Evolutionary conservation across 2,797 vertebrate species (phyloP).

Genomic region (Sarcophilus harrisii): DNA sequence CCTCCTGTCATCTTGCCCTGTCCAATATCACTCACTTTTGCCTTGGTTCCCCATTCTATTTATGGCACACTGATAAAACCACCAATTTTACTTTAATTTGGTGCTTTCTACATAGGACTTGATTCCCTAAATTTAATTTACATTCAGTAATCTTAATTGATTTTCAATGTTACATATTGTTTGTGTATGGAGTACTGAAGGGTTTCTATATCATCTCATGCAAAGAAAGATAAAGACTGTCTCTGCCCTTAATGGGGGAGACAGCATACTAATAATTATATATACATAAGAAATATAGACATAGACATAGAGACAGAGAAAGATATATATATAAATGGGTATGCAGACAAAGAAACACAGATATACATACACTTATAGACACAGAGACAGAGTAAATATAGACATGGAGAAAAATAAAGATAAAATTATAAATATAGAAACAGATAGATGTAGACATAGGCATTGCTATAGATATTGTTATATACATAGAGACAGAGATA

Average conservation of each 20-base stretch:
- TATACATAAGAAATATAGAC: not conserved
- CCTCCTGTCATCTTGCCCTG: not conserved
- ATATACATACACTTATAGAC: not conserved
- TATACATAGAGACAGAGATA: not conserved
- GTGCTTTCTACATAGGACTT: not conserved
- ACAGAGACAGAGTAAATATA: not conserved
- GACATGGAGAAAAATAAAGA: too few species aligned
- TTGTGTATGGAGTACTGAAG: not conserved
- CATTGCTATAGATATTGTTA: not conserved
- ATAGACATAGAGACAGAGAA: not conserved
- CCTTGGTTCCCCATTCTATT: not conserved
- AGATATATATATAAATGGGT: not conserved
- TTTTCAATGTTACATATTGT: not conserved
- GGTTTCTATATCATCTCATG: not conserved
- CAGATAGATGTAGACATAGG: not conserved
- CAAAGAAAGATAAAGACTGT: not conserved
- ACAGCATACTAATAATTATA: not conserved
- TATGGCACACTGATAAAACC: not conserved
- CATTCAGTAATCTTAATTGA: not conserved
- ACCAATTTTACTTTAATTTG: not conserved
- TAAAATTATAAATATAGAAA: not conserved
- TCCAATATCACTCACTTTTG: not conserved
- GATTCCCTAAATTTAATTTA: not conserved
- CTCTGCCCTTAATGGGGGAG: not conserved
- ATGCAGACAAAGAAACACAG: not conserved